phyloP scores from a whole-genome alignment of 1,140 invertebrate species.

The Tachypleus tridentatus region DNA sequence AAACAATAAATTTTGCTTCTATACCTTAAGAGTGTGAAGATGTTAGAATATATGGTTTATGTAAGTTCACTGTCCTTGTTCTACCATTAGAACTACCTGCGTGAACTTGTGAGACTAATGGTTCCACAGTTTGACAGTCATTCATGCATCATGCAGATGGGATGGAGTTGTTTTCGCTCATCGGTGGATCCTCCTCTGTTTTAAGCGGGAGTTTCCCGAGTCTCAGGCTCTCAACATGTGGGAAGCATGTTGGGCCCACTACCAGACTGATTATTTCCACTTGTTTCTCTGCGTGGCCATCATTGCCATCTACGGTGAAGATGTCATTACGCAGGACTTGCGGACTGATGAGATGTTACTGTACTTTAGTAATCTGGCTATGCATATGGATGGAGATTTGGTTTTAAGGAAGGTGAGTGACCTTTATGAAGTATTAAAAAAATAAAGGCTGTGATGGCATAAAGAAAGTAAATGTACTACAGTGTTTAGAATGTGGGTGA shows the following conservation, averaged over 20 bases:
- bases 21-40: constrained; percentile 1
- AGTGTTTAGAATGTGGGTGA: neutral
- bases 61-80: no score
- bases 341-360: constrained; percentile 85
- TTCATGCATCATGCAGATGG: constrained; percentile 65
- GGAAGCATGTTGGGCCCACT: constrained; percentile 90
- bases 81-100: constrained; percentile 51
- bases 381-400: constrained; percentile 88
- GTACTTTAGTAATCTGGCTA: constrained; percentile 85
- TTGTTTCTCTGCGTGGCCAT: constrained; percentile 81
- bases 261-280: constrained; percentile 85
- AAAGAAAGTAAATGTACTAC: neutral
- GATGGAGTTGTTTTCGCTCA: constrained; percentile 81
- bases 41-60: no score
- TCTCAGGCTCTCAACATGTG: constrained; percentile 74
- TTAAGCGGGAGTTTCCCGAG: constrained; percentile 77
- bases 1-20: constrained; percentile 7
- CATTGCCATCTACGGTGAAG: constrained; percentile 77
- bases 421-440: constrained; percentile 3
- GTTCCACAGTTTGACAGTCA: constrained; percentile 75
- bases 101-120: constrained; percentile 76
- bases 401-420: constrained; percentile 61
- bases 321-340: constrained; percentile 72
- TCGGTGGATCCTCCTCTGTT: constrained; percentile 83
- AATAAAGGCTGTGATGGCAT: neutral